These are phyloP conservation scores for Butorides virescens DNA, from an alignment of 2,113 vertebrate species.

Conservation along the genomic window DNA sequence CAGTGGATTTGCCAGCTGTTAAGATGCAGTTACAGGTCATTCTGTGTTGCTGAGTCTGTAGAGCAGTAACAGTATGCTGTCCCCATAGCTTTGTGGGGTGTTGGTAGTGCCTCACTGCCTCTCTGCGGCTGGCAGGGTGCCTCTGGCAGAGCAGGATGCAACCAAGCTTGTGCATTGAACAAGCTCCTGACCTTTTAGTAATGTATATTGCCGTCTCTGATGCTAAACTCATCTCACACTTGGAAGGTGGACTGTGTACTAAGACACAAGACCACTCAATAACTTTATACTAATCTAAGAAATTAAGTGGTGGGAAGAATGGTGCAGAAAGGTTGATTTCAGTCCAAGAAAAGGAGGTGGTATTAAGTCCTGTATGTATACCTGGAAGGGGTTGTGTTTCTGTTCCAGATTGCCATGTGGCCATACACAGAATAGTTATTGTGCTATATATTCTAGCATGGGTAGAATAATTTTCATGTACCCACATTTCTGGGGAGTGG, in stretches of 20 bases:
- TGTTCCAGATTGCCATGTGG: not conserved
- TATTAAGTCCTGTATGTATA: not conserved
- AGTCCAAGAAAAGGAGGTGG: not conserved
- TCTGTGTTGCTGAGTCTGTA: not conserved
- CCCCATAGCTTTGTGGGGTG: fast-evolving
- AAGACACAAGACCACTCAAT: not conserved
- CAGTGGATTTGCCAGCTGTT: not conserved
- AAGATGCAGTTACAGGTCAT: not conserved
- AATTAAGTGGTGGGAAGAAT: not conserved
- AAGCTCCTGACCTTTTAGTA: not conserved
- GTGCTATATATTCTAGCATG: not conserved
- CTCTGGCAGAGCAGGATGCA: not conserved
- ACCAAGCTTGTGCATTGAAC: not conserved
- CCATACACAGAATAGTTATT: not conserved
- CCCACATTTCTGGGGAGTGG: not conserved
- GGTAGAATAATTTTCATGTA: not conserved
- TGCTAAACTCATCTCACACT: not conserved
- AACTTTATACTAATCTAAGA: not conserved
- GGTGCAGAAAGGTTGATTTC: not conserved
- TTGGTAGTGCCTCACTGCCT: fast-evolving
- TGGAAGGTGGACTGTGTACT: not conserved
- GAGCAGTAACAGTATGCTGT: fast-evolving
- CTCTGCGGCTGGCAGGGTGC: fast-evolving
- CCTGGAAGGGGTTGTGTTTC: not conserved
- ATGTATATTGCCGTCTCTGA: not conserved